Evolutionary conservation across 2,888 invertebrate species (phyloP), one percentile per base, ranked within the genome.

Genomic region (Cheilosia scutellata): DNA sequence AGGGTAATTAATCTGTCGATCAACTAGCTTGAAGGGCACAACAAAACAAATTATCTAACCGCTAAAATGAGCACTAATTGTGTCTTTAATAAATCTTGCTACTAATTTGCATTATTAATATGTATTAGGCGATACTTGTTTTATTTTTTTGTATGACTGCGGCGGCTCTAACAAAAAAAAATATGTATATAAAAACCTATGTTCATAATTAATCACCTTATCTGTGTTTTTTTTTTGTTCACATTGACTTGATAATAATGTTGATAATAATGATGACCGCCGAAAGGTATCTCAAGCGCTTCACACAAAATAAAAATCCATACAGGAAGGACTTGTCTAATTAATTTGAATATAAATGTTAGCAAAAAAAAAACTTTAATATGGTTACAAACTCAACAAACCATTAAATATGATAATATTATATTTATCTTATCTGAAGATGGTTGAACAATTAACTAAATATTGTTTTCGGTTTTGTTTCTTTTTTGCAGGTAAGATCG

Each of bases 1-100:
- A 65, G 20, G 72, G 58, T 65, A 74, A 84, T 86, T 80, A 86
- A 86, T 86, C 84, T 76, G 80, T 86, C 84, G 70, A 76, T 86
- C 82, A 74, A 68, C 47, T 9, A 49, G 72, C 66, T 58, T 79
- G 79, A 78, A 83, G 79, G 78, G 82, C 66, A 72, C 13, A 47
- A 1, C 31, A 57, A 49, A 11, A 51, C 51, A 20, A 5, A 62
- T 53, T 62, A n/a, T 44, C 47, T 62, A 71, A 71, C 58, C 58
- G 20, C 57, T 25, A 33, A 31, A 68, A 79, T 55, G 44, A 74
- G 72, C 72, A 74, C 68, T 70, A 83, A 83, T 83, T 83, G 79
- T 79, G 68, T 75, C 74, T 72, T 47, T 55, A 42, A 84, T 70
- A 79, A 79, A 84, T 84, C 74, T 74, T 53, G 29, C 31, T 37